Base-by-base conservation (phyloP, 2,888 invertebrate species). In the Calliphora vomitoria region DNA sequence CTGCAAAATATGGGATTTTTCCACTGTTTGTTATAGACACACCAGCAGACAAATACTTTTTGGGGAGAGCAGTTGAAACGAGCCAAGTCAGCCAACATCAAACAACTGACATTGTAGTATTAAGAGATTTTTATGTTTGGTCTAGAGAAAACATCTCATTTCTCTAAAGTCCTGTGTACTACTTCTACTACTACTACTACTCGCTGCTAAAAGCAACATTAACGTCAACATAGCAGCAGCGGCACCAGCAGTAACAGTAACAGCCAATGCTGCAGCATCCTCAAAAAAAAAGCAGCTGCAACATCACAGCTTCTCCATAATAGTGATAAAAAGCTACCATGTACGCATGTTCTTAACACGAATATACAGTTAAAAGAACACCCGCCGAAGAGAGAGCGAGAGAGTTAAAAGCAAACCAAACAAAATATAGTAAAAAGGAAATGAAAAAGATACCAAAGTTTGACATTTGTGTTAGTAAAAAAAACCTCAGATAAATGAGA, bases 1-100 rank as follows among this genome's bases (percentile, higher is more conserved):
- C 80, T 85, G 80, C 85, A 81, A 85, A 75, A 69, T 69, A 69
- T 75, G 80, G 69, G 69, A 81, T 71, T 81, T 85, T 85, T 81
- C 35, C 71, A 31, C 62, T 41, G 53, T 62, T 80, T 58, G 2
- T 60, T 74, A 60, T 79, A 79, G 74, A 82, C 64, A 74, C 82
- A 82, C 58, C 58, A 68, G 82, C 82, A 82, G 74, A 82, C 74
- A 55, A 66, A 35, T 71, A 15, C 55, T 53, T 44, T 64, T 31
- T 66, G 3, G 11, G n/a, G 11, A 44, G 66, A 82, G 25, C 25
- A 25, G 66, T 74, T 74, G 68, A 50, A 31, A 62, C 80, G 80
- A 87, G 79, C 41, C 79, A 64, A 62, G 35, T 47, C 64, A 38
- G 72, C 58, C 47, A 72, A 84, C 78, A 79, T 60, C 38, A 58